Conservation (phyloP, 2,797 vertebrate genomes). For the Lepus oiostolus region DNA sequence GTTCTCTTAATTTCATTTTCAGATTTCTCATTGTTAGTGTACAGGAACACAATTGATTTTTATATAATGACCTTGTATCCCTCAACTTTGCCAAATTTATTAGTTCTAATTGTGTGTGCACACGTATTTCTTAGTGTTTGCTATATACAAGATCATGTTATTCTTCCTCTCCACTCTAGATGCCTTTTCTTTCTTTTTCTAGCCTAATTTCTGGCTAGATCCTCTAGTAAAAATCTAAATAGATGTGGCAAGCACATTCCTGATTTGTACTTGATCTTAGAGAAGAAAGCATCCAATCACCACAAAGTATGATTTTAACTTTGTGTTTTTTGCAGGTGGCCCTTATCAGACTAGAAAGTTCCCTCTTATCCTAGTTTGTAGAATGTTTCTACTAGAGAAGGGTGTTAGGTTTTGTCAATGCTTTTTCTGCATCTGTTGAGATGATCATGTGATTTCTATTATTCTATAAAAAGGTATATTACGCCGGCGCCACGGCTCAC, state of each 20-base stretch:
- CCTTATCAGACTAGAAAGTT: not conserved
- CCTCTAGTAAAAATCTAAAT: not conserved
- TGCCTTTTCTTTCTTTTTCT: not conserved
- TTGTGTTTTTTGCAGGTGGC: not conserved
- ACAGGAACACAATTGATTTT: too few species aligned
- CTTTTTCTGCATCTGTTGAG: not conserved
- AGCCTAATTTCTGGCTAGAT: not conserved
- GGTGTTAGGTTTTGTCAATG: not conserved
- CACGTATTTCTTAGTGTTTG: not conserved
- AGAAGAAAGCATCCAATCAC: not conserved
- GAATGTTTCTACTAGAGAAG: not conserved
- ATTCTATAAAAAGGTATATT: not conserved
- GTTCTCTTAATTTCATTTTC: not conserved
- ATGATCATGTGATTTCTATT: not conserved
- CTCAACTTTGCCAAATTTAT: not conserved
- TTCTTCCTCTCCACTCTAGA: not conserved
- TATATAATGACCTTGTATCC: not conserved
- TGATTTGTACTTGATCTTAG: not conserved
- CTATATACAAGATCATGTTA: not conserved
- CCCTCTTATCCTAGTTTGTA: not conserved
- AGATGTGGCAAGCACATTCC: not conserved
- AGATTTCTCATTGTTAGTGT: not conserved
- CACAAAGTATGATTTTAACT: not conserved
- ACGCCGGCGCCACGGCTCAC: too few species aligned
- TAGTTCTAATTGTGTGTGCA: not conserved